These are phyloP conservation scores for Stomatorhinus walkeri DNA, from an alignment of 2,797 vertebrate genomes.

Conservation along the genomic window DNA sequence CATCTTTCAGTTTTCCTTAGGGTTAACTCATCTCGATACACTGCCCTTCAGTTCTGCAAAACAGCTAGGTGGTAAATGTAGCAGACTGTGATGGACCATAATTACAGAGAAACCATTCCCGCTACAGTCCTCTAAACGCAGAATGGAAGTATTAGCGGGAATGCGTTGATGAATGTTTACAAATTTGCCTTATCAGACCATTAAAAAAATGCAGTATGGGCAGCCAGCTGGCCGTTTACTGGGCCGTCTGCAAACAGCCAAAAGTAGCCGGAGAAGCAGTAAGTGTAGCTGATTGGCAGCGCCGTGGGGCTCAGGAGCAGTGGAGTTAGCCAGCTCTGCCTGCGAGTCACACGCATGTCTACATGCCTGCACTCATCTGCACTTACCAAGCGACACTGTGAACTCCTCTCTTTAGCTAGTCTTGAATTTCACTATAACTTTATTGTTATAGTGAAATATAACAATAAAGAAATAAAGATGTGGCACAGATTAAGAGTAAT, in stretches of 20 bases:
- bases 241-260: background rate
- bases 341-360: background rate
- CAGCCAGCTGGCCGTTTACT: background rate
- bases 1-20: constrained; percentile 5
- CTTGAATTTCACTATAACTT: background rate
- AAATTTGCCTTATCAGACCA: constrained; percentile 11
- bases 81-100: background rate
- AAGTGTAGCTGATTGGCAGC: background rate
- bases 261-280: background rate
- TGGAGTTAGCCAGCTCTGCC: background rate
- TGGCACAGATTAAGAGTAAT: background rate
- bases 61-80: background rate
- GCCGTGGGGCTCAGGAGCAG: background rate
- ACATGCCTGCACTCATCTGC: background rate
- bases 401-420: background rate
- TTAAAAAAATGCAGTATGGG: background rate
- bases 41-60: background rate
- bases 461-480: background rate
- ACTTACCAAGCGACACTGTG: constrained; percentile 7
- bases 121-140: background rate
- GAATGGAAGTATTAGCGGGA: background rate
- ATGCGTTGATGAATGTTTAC: background rate
- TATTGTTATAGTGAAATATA: background rate
- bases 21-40: background rate
- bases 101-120: background rate